phyloP scores from a whole-genome alignment of 2,113 vertebrate genomes.

The Engystomops pustulosus region DNA sequence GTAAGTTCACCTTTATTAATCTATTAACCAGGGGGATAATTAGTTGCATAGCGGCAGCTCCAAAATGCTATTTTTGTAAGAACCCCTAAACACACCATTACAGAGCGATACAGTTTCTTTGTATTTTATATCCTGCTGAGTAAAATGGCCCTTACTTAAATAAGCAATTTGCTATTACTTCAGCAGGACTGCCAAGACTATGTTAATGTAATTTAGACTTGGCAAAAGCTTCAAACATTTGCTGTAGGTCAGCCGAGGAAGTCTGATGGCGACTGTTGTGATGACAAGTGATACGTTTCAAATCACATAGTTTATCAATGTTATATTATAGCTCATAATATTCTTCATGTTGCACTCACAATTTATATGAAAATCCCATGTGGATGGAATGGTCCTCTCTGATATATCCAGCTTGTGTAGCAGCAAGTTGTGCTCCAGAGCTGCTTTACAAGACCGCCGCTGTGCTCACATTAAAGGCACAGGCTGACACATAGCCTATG shows the following conservation, averaged over 20 bases:
- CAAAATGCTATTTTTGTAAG: constrained; percentile 11
- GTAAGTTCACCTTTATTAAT: constrained; percentile 2
- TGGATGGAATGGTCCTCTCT: background rate
- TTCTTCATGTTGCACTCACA: background rate
- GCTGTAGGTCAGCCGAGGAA: constrained; percentile 26
- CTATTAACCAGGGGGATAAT: background rate
- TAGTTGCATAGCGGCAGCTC: background rate
- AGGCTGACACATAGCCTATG: too few species aligned
- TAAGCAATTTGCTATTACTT: constrained; percentile 36
- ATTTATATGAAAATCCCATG: background rate
- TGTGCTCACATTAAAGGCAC: too few species aligned
- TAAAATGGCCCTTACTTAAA: constrained; percentile 42
- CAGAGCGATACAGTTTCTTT: constrained; percentile 16
- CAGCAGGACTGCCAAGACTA: constrained; percentile 33
- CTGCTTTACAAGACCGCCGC: background rate
- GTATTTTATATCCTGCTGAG: constrained; percentile 28
- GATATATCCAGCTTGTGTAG: background rate
- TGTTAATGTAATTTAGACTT: constrained; percentile 46
- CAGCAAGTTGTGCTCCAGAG: background rate
- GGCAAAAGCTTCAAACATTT: constrained; percentile 36
- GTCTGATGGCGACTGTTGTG: background rate
- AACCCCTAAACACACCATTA: constrained; percentile 10
- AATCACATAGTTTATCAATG: background rate
- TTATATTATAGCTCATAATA: background rate
- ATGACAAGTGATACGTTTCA: constrained; percentile 23